phyloP scores from a whole-genome alignment of 92 coral and sea anemone genomes.

The Parazoanthus atlanticus region DNA sequence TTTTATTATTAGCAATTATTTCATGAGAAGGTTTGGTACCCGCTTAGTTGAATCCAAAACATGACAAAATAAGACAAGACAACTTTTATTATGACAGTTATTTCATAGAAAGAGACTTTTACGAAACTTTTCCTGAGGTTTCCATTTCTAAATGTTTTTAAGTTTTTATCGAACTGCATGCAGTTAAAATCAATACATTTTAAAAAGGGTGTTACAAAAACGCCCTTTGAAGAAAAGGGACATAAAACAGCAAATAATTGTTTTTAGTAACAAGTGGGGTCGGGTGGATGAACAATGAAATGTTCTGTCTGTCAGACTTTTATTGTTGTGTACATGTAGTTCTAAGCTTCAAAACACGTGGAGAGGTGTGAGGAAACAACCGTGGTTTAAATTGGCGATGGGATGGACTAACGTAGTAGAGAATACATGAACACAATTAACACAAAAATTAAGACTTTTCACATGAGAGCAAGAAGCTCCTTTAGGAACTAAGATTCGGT shows the following conservation, averaged over 20 bases:
- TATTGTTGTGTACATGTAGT: neutral
- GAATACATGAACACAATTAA: neutral
- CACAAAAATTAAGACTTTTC: neutral
- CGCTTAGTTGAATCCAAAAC: slow-evolving; percentile 12
- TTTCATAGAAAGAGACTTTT: slow-evolving; percentile 8
- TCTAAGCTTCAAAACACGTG: neutral
- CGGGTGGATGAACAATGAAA: neutral
- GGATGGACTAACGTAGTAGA: neutral
- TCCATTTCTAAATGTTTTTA: neutral
- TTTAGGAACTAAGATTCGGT: no score
- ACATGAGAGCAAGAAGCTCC: no score
- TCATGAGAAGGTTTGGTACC: slow-evolving; percentile 41
- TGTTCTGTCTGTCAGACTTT: neutral
- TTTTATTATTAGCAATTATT: slow-evolving; percentile 14
- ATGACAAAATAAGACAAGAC: slow-evolving; percentile 15
- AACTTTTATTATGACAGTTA: slow-evolving; percentile 6
- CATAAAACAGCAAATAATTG: neutral
- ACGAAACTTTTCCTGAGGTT: neutral
- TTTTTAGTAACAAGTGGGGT: neutral
- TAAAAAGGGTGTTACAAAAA: neutral
- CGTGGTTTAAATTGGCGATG: neutral
- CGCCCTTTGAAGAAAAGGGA: neutral
- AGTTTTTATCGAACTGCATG: neutral
- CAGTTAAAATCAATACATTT: neutral
- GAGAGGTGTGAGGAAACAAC: no score